A percentile compares a stretch with the other conserved stretches of the same genome.
Evolutionary conservation across 2,113 vertebrate genomes (phyloP).

Genomic region (Odontophorus gujanensis): DNA sequence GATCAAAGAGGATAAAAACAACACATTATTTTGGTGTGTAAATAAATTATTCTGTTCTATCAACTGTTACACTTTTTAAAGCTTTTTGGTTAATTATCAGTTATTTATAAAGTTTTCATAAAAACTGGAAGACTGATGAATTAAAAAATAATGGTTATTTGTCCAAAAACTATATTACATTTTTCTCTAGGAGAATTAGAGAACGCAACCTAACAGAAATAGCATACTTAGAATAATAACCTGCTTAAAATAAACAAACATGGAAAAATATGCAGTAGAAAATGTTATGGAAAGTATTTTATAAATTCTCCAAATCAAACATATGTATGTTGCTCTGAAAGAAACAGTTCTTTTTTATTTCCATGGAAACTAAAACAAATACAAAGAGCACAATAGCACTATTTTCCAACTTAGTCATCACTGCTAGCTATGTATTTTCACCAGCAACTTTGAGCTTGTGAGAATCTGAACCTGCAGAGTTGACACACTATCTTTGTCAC

Average conservation of each 20-base stretch:
- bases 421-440: background rate
- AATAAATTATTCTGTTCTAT: background rate
- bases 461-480: too few species aligned
- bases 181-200: background rate
- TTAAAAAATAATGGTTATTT: background rate
- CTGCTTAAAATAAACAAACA: background rate
- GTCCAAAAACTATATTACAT: background rate
- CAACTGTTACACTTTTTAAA: background rate
- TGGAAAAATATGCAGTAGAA: background rate
- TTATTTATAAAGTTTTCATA: background rate
- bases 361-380: too few species aligned
- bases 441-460: background rate
- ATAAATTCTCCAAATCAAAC: background rate
- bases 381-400: too few species aligned
- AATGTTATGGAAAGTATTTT: background rate
- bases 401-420: too few species aligned
- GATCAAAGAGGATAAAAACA: background rate
- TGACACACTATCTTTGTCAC: too few species aligned
- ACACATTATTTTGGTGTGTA: background rate
- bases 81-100: background rate
- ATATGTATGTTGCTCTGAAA: too few species aligned
- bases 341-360: too few species aligned
- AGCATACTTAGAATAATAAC: background rate
- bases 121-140: background rate
- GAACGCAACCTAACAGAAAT: background rate